Percentiles rank a stretch among this genome's conserved stretches.
phyloP scores from a whole-genome alignment of 1,140 invertebrate genomes.

The Saxidomus purpurata region DNA sequence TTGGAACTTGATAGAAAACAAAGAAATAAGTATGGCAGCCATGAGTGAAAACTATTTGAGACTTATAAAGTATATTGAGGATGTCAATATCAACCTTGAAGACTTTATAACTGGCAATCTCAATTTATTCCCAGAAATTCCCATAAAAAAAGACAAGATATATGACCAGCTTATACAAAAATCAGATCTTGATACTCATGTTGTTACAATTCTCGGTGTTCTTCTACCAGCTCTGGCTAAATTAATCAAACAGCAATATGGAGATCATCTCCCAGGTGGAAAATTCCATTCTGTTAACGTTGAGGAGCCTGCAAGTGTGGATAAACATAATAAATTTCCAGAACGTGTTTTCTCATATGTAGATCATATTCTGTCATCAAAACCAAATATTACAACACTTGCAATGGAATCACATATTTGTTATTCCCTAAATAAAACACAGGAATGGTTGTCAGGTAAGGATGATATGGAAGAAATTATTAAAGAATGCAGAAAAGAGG shows the following conservation, averaged over 20 bases:
- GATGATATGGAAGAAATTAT: background rate
- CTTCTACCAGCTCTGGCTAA: background rate
- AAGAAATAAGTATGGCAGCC: conserved; percentile 44
- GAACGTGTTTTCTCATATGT: conserved; percentile 40
- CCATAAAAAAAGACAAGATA: background rate
- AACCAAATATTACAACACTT: conserved; percentile 40
- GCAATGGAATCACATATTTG: conserved; percentile 29
- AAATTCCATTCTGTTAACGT: background rate
- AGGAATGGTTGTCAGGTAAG: background rate
- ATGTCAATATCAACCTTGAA: background rate
- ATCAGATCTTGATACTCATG: background rate
- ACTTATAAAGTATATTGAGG: conserved; percentile 28
- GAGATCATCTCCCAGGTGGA: conserved; percentile 28
- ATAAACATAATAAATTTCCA: conserved; percentile 50
- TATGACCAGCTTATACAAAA: background rate
- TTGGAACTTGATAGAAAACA: conserved; percentile 39
- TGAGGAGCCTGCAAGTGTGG: conserved; percentile 16
- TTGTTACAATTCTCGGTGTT: background rate
- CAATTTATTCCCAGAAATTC: background rate
- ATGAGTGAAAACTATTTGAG: conserved; percentile 52
- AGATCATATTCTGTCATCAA: conserved; percentile 31
- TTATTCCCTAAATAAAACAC: conserved; percentile 43
- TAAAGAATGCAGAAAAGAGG: conserved; percentile 20
- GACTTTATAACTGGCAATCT: background rate
- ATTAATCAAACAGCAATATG: conserved; percentile 2